A percentile compares a stretch with the other conserved stretches of the same genome.
Conservation (phyloP, 2,113 vertebrate genomes). For the Festucalex cinctus region DNA sequence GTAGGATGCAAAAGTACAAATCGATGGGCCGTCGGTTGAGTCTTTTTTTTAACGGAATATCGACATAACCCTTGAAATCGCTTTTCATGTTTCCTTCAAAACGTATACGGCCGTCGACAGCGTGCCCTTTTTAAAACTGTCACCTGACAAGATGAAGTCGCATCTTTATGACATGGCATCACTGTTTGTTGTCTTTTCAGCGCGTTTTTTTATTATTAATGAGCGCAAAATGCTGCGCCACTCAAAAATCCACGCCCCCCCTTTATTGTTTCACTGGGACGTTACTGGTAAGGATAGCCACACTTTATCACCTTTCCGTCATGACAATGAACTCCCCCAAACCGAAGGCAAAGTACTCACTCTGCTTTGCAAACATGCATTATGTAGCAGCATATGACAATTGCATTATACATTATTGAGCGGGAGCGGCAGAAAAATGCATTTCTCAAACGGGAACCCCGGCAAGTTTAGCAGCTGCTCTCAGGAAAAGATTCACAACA, state of each 20-base stretch:
- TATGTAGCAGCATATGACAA: slow-evolving; percentile 77
- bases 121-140: slow-evolving; percentile 6
- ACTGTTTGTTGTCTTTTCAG: slow-evolving; percentile 60
- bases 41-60: background rate
- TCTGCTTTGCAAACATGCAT: slow-evolving; percentile 80
- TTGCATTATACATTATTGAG: slow-evolving; percentile 87
- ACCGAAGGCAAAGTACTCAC: slow-evolving; percentile 71
- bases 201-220: slow-evolving; percentile 77
- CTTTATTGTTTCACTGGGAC: slow-evolving; percentile 59
- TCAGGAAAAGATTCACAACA: slow-evolving; percentile 58
- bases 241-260: slow-evolving; percentile 56
- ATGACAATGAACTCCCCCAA: slow-evolving; percentile 68
- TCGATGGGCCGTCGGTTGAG: background rate
- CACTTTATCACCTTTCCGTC: slow-evolving; percentile 68
- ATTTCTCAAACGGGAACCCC: slow-evolving; percentile 62
- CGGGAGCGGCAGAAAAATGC: slow-evolving; percentile 57
- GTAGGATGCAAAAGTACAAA: slow-evolving; percentile 1
- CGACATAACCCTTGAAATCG: background rate
- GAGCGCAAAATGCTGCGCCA: slow-evolving; percentile 45
- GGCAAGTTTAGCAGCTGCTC: slow-evolving; percentile 57
- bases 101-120: slow-evolving; percentile 7
- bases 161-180: slow-evolving; percentile 67
- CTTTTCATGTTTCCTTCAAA: background rate
- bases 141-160: slow-evolving; percentile 41
- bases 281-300: slow-evolving; percentile 56